A percentile compares a stretch with the other conserved stretches of the same genome.
phyloP scores from a whole-genome alignment of 92 coral and sea anemone species.

The Palythoa grandiflora region DNA sequence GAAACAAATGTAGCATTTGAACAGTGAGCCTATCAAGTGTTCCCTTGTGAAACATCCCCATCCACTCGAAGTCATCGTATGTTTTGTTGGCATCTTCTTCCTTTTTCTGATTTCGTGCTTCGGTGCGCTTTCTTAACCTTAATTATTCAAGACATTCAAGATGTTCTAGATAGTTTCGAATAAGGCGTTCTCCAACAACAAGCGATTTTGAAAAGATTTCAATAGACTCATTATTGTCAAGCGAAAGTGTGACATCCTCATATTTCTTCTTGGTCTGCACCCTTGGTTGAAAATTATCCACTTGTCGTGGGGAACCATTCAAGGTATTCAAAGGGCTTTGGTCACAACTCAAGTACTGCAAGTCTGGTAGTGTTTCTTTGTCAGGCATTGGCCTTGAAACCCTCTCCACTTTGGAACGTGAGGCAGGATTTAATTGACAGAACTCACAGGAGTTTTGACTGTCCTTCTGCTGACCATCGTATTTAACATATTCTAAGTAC shows the following conservation, averaged over 20 bases:
- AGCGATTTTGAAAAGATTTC: slow-evolving; percentile 24
- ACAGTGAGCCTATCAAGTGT: slow-evolving; percentile 27
- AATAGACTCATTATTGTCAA: slow-evolving; percentile 17
- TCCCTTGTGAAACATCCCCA: slow-evolving; percentile 21
- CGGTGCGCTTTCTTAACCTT: slow-evolving; percentile 22
- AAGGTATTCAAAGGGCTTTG: slow-evolving; percentile 3
- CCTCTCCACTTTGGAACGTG: slow-evolving; percentile 32
- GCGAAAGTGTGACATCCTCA: neutral
- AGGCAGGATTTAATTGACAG: slow-evolving; percentile 10
- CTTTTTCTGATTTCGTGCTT: slow-evolving; percentile 18
- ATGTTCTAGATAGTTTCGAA: slow-evolving; percentile 39
- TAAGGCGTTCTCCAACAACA: slow-evolving; percentile 39
- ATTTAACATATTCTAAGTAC: slow-evolving; percentile 33
- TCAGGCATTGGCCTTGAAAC: slow-evolving; percentile 43
- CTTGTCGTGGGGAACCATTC: slow-evolving; percentile 22
- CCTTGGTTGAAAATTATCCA: slow-evolving; percentile 41
- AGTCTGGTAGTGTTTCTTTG: slow-evolving; percentile 34
- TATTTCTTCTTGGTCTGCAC: slow-evolving; percentile 15
- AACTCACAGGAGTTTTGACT: slow-evolving; percentile 29
- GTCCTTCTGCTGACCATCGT: slow-evolving; percentile 14
- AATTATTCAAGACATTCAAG: slow-evolving; percentile 4
- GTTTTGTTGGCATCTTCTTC: slow-evolving; percentile 18
- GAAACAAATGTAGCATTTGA: slow-evolving; percentile 42
- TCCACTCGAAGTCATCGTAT: slow-evolving; percentile 19
- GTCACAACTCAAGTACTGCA: slow-evolving; percentile 23